Evolutionary conservation across 2,797 vertebrate species (phyloP), one percentile per base, ranked within the genome.

Genomic region (Parotocinclus haroldoi): DNA sequence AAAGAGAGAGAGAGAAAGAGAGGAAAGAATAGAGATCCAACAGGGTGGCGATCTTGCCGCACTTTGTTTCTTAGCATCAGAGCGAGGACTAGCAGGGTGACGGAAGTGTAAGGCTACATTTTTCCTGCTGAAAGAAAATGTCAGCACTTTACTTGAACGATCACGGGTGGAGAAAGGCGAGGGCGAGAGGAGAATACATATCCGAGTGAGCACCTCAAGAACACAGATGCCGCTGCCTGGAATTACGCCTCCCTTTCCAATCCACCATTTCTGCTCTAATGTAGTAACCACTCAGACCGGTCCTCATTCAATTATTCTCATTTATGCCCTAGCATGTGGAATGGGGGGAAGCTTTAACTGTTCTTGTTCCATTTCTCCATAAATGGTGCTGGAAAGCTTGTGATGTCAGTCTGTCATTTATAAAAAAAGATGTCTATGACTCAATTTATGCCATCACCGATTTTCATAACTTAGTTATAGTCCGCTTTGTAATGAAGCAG

Each of bases 391-490:
- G 9, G 61, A 72, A 51, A 68, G 75, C 74, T 72, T 71, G 69
- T 72, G 75, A 78, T 78, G 70, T 78, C 73, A 61, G 63, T 70
- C 60, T 71, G 78, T 72, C 80, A 78, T 82, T 80, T 78, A 71
- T 79, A 76, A 75, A 80, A 49, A 75, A 78, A 75, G 74, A 80
- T 79, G 72, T 79, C 73, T 82, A 80, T 78, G 75, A 79, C 77
- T 78, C 75, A 78, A 82, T 82, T 79, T 79, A 78, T 75, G 74
- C 75, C 79, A 75, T 80, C 78, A 66, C 75, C 27, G 75, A 71
- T 79, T 80, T 80, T 82, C 77, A 82, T 82, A 82, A 82, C 75
- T 77, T 72, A 60, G 80, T 82, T 82, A 79, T 73, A 72, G 60
- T 61, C 69, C 69, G 57, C 66, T 73, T 49, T 73, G 45, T 80